phyloP scores from a whole-genome alignment of 2,888 invertebrate genomes.

The Plagiodera versicolora region DNA sequence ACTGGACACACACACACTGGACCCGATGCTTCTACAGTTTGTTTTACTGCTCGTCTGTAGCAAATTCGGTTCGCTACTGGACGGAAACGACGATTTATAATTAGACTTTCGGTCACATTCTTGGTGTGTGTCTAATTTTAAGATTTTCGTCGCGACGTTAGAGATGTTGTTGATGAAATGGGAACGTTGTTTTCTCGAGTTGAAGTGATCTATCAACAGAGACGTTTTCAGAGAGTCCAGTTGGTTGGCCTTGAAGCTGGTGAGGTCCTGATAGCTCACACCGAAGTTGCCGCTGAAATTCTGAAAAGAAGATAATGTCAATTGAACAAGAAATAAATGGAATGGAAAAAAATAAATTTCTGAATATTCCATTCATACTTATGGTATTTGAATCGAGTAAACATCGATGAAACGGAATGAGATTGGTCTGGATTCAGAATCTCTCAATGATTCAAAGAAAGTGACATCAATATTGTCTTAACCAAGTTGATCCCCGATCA shows the following conservation, averaged over 20 bases:
- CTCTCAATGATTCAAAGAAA: too few species aligned
- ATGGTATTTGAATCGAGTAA: too few species aligned
- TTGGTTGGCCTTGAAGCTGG: conserved; percentile 46
- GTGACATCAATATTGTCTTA: too few species aligned
- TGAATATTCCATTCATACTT: too few species aligned
- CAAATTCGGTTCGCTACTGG: conserved; percentile 53
- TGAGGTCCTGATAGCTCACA: conserved; percentile 53
- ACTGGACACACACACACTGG: conserved; percentile 51
- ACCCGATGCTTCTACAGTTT: conserved; percentile 7
- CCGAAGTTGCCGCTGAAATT: conserved; percentile 52
- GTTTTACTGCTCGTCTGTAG: conserved; percentile 26
- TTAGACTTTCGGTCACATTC: conserved; percentile 39
- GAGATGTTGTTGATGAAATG: conserved; percentile 27
- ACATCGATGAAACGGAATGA: too few species aligned
- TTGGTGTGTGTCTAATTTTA: conserved; percentile 32
- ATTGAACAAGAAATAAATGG: too few species aligned
- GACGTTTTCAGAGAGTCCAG: conserved; percentile 39
- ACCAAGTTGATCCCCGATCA: too few species aligned
- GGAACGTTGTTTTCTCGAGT: conserved; percentile 38
- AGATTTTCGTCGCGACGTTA: conserved; percentile 38
- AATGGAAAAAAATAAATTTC: too few species aligned
- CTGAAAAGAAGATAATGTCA: conserved; percentile 36
- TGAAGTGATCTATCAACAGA: conserved; percentile 46
- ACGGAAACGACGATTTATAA: conserved; percentile 47
- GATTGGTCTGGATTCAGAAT: too few species aligned